Evolutionary conservation across 2,888 invertebrate genomes (phyloP), one percentile per base, ranked within the genome.

Genomic region (Lasius platythorax): DNA sequence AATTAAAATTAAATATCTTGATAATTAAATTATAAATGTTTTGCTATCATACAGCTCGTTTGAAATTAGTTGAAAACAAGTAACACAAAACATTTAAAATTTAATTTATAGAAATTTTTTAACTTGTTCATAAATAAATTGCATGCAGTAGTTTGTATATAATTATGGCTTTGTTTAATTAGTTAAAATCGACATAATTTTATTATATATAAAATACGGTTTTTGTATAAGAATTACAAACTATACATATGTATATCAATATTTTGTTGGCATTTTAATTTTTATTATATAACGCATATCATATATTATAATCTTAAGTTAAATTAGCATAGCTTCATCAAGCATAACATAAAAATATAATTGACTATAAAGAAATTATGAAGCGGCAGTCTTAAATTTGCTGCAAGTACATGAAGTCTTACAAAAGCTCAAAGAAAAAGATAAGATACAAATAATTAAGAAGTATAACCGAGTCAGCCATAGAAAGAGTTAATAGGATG

Each of bases 371-470:
- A 53, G n/a, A 43, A 58, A 33, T 61, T 43, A 58, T 15, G 43
- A 46, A 56, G 11, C 33, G 9, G 23, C 18, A 3, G 11, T 33
- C 43, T 50, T 50, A 46, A 61, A 12, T 61, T 79, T 72, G 33
- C 11, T 40, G 72, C 23, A 56, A 78, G 9, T 15, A 70, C 18
- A 12, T 46, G 1, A 46, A 61, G n/a, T 15, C 33, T 53, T 30
- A 23, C n/a, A 30, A 56, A 78, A 30, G 15, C n/a, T 30, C 18
- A 12, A 61, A 37, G 46, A 61, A 79, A 18, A 43, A 43, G 18
- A 9, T 58, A 58, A 79, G 46, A 61, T 58, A 70, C 33, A 81
- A 70, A 79, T 83, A 87, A 87, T 87, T 85, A 85, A 83, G 56
- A 76, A 56, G 56, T 66, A 53, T 58, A 58, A 43, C 23, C 63